Evolutionary conservation across 2,888 invertebrate genomes (phyloP).

Genomic region (Sarcophaga variegata): DNA sequence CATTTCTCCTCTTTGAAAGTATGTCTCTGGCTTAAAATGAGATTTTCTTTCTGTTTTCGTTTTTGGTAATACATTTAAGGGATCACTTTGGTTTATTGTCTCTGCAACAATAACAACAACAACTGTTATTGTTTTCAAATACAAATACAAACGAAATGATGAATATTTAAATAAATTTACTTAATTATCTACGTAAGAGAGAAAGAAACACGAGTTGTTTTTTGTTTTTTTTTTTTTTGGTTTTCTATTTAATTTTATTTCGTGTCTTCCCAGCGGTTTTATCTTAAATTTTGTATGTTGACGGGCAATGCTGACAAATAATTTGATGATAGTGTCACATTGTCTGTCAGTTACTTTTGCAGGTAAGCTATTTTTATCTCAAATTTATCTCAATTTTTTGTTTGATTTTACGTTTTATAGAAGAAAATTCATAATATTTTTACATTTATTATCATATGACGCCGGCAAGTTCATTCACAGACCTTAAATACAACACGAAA

Average conservation of each 20-base stretch:
- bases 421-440: not conserved
- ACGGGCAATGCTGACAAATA: conserved; percentile 29
- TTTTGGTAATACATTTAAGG: not conserved
- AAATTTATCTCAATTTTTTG: conserved; percentile 25
- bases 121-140: conserved; percentile 6
- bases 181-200: conserved; percentile 45
- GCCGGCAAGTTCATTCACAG: not conserved
- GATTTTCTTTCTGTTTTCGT: not conserved
- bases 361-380: conserved; percentile 19
- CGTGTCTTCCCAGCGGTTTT: not conserved
- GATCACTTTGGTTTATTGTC: not conserved
- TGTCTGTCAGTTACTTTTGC: conserved; percentile 39
- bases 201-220: not conserved
- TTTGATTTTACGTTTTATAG: conserved; percentile 8
- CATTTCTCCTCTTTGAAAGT: not conserved
- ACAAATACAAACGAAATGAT: conserved; percentile 26
- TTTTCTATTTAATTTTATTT: not conserved
- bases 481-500: not conserved
- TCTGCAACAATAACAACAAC: not conserved
- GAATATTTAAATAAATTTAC: conserved; percentile 50
- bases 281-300: conserved; percentile 33
- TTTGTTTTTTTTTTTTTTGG: conserved; percentile 12
- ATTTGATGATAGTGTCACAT: conserved; percentile 37
- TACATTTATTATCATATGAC: not conserved
- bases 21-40: conserved; percentile 5